Conservation (phyloP, 1,140 invertebrate species). For the Penaeus vannamei region DNA sequence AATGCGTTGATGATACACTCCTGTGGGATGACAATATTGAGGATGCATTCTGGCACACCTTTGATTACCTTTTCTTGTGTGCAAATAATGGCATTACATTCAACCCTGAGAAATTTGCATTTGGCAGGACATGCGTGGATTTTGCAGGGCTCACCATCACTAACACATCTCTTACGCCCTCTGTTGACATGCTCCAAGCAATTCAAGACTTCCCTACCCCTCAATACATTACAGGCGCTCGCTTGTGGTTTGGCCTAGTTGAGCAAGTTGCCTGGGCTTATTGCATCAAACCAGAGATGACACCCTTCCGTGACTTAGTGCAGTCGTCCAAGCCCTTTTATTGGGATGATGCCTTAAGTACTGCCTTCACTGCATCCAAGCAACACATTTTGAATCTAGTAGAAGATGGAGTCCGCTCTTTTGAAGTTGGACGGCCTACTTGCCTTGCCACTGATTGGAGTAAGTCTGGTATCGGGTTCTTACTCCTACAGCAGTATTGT, state of each 20-base stretch:
- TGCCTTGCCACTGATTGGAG: slow-evolving; percentile 53
- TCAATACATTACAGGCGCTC: background rate
- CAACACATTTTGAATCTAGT: background rate
- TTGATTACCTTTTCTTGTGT: too few species aligned
- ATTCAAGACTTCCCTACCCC: slow-evolving; percentile 9
- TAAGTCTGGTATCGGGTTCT: slow-evolving; percentile 31
- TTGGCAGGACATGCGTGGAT: background rate
- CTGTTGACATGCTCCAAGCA: background rate
- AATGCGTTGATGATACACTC: too few species aligned
- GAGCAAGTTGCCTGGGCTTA: too few species aligned
- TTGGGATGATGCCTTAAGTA: too few species aligned
- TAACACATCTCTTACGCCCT: too few species aligned
- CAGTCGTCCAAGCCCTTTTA: too few species aligned
- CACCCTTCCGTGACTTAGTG: too few species aligned
- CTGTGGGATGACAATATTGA: too few species aligned
- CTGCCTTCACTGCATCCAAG: too few species aligned
- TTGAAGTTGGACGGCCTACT: slow-evolving; percentile 12
- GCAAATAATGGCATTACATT: too few species aligned
- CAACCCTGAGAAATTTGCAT: slow-evolving; percentile 27
- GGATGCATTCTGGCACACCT: slow-evolving; percentile 14
- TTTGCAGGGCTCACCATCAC: too few species aligned
- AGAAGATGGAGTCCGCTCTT: slow-evolving; percentile 4
- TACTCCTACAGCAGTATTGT: slow-evolving; percentile 39
- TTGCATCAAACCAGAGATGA: too few species aligned
- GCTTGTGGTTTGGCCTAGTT: slow-evolving; percentile 27